A percentile compares a stretch with the other conserved stretches of the same genome.
Evolutionary conservation across 1,140 invertebrate species (phyloP).

Genomic region (Drosophila auraria): DNA sequence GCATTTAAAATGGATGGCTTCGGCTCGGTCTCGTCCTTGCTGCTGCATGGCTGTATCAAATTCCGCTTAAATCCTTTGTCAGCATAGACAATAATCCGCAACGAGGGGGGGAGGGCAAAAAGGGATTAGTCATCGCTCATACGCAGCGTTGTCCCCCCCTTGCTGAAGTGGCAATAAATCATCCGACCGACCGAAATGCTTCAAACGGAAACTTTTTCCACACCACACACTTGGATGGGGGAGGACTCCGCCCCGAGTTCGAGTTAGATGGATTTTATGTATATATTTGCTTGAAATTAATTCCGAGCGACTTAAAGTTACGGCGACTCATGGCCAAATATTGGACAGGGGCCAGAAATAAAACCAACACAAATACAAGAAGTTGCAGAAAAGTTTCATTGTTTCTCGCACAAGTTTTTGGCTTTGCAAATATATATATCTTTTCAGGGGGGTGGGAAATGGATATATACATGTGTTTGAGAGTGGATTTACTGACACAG

Average conservation of each 20-base stretch:
- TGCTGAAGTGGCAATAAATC: slow-evolving; percentile 71
- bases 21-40: slow-evolving; percentile 8
- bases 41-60: slow-evolving; percentile 59
- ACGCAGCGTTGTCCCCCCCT: slow-evolving; percentile 50
- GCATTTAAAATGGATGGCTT: slow-evolving; percentile 70
- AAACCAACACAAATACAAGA: slow-evolving; percentile 61
- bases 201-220: slow-evolving; percentile 61
- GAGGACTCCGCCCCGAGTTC: too few relatives aligned
- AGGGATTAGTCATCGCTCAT: slow-evolving; percentile 63
- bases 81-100: slow-evolving; percentile 50
- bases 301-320: slow-evolving; percentile 66
- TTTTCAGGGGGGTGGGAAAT: not conserved
- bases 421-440: slow-evolving; percentile 46
- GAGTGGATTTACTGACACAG: slow-evolving; percentile 35
- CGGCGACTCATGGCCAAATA: slow-evolving; percentile 60
- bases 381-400: slow-evolving; percentile 75
- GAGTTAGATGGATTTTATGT: slow-evolving; percentile 50
- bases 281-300: slow-evolving; percentile 60
- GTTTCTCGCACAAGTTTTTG: slow-evolving; percentile 70
- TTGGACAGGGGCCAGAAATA: slow-evolving; percentile 58
- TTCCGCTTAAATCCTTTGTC: slow-evolving; percentile 69
- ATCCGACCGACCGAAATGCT: slow-evolving; percentile 56
- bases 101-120: not conserved
- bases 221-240: slow-evolving; percentile 15
- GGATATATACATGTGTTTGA: slow-evolving; percentile 21